Evolutionary conservation across 2,113 vertebrate species (phyloP).

Genomic region (Xerus inauris): DNA sequence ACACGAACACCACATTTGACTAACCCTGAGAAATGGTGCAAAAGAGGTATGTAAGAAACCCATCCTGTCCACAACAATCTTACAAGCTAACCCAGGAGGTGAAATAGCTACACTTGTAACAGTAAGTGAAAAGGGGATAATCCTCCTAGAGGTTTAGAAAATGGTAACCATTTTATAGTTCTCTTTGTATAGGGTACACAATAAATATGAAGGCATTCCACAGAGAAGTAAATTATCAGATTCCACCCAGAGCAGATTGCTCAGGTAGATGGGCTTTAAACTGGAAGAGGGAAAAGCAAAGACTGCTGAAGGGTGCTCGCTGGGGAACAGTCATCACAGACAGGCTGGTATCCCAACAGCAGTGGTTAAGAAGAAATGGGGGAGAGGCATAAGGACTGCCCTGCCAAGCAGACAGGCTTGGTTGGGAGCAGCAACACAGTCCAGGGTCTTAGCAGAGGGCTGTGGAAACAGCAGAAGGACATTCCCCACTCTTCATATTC

Average conservation of each 20-base stretch:
- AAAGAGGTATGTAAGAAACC: not conserved
- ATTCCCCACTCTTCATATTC: not conserved
- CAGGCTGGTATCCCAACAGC: not conserved
- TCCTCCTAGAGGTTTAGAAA: not conserved
- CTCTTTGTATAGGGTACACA: not conserved
- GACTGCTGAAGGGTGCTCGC: not conserved
- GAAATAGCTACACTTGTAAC: not conserved
- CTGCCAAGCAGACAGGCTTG: not conserved
- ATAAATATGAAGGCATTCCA: not conserved
- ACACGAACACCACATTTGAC: not conserved
- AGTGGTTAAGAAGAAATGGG: fast-evolving
- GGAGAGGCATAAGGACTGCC: not conserved
- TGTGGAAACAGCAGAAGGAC: fast-evolving
- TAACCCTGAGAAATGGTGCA: not conserved
- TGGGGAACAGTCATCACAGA: no score
- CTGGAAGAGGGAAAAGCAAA: not conserved
- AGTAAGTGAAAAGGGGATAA: not conserved
- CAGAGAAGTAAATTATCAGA: not conserved
- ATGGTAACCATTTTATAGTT: not conserved
- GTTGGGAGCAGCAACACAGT: not conserved
- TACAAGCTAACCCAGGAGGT: not conserved
- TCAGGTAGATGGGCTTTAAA: not conserved
- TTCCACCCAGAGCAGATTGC: not conserved
- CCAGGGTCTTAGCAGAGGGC: not conserved
- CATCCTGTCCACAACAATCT: not conserved